phyloP scores from a whole-genome alignment of 2,797 vertebrate species.

The Neostethus bicornis region DNA sequence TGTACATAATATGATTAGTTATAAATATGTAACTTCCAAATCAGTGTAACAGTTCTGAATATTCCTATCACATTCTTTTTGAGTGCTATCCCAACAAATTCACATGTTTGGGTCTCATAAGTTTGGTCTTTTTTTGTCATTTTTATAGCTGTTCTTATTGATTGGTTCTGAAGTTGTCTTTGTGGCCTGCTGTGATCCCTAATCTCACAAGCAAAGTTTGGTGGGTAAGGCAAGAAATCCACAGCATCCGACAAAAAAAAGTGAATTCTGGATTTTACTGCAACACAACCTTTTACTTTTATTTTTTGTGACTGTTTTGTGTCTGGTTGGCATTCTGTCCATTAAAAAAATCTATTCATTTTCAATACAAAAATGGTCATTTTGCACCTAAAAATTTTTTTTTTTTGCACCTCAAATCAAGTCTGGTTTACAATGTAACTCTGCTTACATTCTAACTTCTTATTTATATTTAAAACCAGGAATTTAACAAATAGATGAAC shows the following conservation, averaged over 20 bases:
- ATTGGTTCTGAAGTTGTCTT: constrained; percentile 65
- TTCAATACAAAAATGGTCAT: too few relatives aligned
- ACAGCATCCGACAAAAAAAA: constrained; percentile 62
- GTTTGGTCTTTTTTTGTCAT: constrained; percentile 39
- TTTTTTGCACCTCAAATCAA: too few relatives aligned
- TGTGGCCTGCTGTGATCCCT: constrained; percentile 62
- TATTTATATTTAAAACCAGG: too few relatives aligned
- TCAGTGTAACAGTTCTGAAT: neutral
- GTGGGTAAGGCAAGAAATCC: constrained; percentile 71
- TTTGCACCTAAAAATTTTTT: too few relatives aligned
- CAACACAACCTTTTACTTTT: constrained; percentile 37
- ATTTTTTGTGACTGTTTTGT: constrained; percentile 43
- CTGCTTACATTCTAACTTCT: too few relatives aligned
- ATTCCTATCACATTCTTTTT: constrained; percentile 8
- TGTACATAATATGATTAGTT: neutral
- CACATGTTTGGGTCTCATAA: constrained; percentile 44
- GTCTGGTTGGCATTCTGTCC: constrained; percentile 41
- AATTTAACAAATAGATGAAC: too few relatives aligned
- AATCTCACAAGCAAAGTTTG: constrained; percentile 60
- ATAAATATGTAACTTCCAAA: too few relatives aligned
- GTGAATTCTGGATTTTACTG: constrained; percentile 40
- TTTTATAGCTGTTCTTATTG: constrained; percentile 57
- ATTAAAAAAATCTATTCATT: too few relatives aligned
- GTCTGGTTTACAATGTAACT: too few relatives aligned
- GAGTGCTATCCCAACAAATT: constrained; percentile 37